Conservation (phyloP, 2,888 invertebrate genomes). For the Petrolisthes manimaculis region DNA sequence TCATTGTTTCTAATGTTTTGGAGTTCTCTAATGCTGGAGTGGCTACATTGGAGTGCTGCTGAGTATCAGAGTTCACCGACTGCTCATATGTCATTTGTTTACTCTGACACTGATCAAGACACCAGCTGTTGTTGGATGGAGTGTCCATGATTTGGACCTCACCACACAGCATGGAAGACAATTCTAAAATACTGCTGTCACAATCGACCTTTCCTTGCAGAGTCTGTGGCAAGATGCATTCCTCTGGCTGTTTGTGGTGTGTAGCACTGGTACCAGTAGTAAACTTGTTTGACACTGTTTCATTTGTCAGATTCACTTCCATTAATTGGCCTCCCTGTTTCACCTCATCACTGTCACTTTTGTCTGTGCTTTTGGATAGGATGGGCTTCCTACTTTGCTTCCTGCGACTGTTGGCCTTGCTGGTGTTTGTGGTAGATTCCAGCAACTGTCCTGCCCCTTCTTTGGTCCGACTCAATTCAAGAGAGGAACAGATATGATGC, state of each 20-base stretch:
- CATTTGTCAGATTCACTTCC: not conserved
- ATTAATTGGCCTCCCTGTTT: not conserved
- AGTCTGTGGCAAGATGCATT: not conserved
- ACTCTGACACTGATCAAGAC: not conserved
- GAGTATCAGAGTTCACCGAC: not conserved
- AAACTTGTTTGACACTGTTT: not conserved
- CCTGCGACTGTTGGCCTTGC: not conserved
- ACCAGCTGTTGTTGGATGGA: conserved; percentile 17
- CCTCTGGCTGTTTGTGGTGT: conserved; percentile 12
- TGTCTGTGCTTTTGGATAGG: not conserved
- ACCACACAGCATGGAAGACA: conserved; percentile 27
- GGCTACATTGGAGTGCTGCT: not conserved
- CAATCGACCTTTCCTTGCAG: conserved; percentile 9
- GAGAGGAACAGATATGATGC: conserved; percentile 24
- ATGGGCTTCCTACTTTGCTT: conserved; percentile 24
- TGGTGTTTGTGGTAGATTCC: not conserved
- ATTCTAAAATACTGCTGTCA: conserved; percentile 26
- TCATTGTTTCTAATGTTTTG: not conserved
- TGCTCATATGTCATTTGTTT: conserved; percentile 23
- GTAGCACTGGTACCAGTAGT: not conserved
- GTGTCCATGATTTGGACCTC: conserved; percentile 6
- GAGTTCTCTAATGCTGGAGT: not conserved
- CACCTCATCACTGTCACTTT: not conserved
- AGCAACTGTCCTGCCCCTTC: not conserved
- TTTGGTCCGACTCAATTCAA: conserved; percentile 17